Base-by-base conservation (phyloP, 2,797 vertebrate species). In the Pipistrellus nathusii region DNA sequence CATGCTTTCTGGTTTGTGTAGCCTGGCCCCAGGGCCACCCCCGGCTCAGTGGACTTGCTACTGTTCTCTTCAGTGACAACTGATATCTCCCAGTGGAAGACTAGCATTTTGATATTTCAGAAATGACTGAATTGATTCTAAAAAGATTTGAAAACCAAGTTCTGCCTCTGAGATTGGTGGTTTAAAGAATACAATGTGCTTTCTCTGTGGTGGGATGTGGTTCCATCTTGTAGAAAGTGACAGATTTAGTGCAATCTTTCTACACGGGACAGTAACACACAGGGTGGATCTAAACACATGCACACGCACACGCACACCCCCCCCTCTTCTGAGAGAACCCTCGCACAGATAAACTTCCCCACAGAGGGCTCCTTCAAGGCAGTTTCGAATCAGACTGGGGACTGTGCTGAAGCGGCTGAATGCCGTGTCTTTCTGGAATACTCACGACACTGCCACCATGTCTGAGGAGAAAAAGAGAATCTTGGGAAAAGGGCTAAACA, bases 101-200 rank as follows among this genome's bases (percentile, higher is more conserved):
- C 91, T 8, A 18, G 27, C 44, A 96, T 73, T 87, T 82, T 94
- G 68, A 81, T 82, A 90, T 87, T 80, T 64, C 91, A 69, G 62
- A 91, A 95, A 82, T 55, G 66, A 97, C 38, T 77, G 69, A 94
- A 64, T 51, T 95, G 38, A 85, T 97, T 75, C 82, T 95, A 93
- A 32, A 51, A 77, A 25, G 30, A 48, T 41, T 11, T 83, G 14
- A 77, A 66, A 62, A 46, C 62, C 32, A 69, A 78, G 27, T 53
- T 80, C 13, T 73, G 23, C 1, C 12, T 35, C 62, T 59, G 38
- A 93, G 83, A 84, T 10, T 11, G 14, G 8, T 15, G 41, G 46
- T 21, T 90, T 27, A 35, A 53, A 78, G 80, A 96, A 35, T n/a
- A 84, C 82, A 72, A 83, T 59, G 94, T 44, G 15, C 88, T 73